Conservation (phyloP, 2,113 vertebrate genomes). For the Oriolus oriolus region DNA sequence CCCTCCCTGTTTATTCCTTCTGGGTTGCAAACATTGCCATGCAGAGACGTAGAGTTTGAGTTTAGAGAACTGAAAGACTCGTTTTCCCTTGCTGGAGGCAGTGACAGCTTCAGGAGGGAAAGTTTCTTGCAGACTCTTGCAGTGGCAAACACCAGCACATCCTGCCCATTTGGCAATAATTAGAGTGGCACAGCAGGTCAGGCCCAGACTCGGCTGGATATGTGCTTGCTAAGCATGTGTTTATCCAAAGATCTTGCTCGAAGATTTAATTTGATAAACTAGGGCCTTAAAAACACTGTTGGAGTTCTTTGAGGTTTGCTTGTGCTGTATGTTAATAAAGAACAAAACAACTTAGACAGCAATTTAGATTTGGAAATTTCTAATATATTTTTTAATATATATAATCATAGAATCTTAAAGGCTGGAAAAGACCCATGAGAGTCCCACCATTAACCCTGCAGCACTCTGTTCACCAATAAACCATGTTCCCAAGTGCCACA, state of each 20-base stretch:
- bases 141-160: background rate
- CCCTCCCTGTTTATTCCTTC: background rate
- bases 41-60: background rate
- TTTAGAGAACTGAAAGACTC: background rate
- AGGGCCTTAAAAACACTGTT: background rate
- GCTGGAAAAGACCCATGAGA: background rate
- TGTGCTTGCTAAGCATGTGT: background rate
- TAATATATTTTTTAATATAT: background rate
- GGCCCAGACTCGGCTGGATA: background rate
- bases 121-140: background rate
- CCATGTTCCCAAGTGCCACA: background rate
- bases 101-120: background rate
- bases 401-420: background rate
- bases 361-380: background rate
- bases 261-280: background rate
- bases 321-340: background rate
- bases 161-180: background rate
- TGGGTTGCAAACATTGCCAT: background rate
- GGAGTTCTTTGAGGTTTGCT: background rate
- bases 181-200: rapidly evolving
- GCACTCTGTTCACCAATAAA: background rate
- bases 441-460: background rate
- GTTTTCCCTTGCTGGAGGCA: background rate
- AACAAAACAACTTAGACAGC: background rate
- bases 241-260: background rate